A percentile compares a stretch with the other conserved stretches of the same genome.
Conservation (phyloP, 2,888 invertebrate genomes). For the Trissolcus brochymenae region DNA sequence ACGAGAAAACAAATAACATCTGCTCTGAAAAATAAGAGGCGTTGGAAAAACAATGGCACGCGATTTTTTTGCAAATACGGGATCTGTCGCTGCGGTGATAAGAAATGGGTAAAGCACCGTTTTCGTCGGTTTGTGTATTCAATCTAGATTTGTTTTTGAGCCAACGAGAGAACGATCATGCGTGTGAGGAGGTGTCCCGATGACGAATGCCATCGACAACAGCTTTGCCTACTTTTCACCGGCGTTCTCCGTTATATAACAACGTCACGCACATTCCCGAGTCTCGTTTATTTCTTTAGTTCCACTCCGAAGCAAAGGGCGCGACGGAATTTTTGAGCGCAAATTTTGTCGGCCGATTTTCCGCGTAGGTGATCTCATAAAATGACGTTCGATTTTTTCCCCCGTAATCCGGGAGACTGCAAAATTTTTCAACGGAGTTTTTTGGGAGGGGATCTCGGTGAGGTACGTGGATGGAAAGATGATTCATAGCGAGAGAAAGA, state of each 20-base stretch:
- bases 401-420: slow-evolving; percentile 22
- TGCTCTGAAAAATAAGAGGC: slow-evolving; percentile 26
- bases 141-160: slow-evolving; percentile 51
- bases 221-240: slow-evolving; percentile 62
- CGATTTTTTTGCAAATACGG: slow-evolving; percentile 53
- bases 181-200: slow-evolving; percentile 36
- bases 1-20: slow-evolving; percentile 50
- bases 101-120: slow-evolving; percentile 9
- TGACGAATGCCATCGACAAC: slow-evolving; percentile 26
- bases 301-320: slow-evolving; percentile 72
- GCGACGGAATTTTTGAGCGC: slow-evolving; percentile 15
- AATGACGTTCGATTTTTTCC: slow-evolving; percentile 43
- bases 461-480: too few relatives aligned
- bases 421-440: not conserved
- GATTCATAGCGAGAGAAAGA: too few relatives aligned
- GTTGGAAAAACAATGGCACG: slow-evolving; percentile 22
- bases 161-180: slow-evolving; percentile 35
- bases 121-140: slow-evolving; percentile 15
- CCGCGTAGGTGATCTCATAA: slow-evolving; percentile 33
- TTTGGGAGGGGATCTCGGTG: not conserved
- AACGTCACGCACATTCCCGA: slow-evolving; percentile 73
- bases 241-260: slow-evolving; percentile 71
- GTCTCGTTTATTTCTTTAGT: slow-evolving; percentile 75
- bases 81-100: slow-evolving; percentile 43
- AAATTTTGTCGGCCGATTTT: slow-evolving; percentile 43